These are phyloP conservation scores for Tokudaia tokunoshimensis DNA, from an alignment of 2,797 vertebrate species.

Conservation along the genomic window DNA sequence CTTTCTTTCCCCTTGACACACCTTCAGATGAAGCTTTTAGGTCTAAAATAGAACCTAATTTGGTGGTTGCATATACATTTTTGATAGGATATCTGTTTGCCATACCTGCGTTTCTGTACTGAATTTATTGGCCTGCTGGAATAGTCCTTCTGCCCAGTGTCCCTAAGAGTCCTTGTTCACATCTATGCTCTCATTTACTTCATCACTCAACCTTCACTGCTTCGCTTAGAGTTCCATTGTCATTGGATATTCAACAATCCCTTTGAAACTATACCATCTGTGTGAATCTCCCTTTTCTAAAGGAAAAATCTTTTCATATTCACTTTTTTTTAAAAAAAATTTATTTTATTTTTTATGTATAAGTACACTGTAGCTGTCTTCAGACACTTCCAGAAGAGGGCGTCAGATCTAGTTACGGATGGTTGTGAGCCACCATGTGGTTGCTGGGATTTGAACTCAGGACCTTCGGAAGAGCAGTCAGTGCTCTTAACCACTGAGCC, in stretches of 20 bases:
- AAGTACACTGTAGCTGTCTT: too few species aligned
- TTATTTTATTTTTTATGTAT: too few species aligned
- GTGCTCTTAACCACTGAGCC: too few species aligned
- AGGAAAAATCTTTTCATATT: constrained; percentile 48
- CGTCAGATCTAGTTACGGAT: too few species aligned
- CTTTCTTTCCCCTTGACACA: constrained; percentile 35
- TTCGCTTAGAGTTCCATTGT: constrained; percentile 3
- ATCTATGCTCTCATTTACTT: constrained; percentile 17
- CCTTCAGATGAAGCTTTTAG: background rate
- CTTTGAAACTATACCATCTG: constrained; percentile 6
- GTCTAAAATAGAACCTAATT: constrained; percentile 19
- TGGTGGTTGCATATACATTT: constrained; percentile 11
- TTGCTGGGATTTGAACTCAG: too few species aligned
- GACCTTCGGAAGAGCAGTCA: too few species aligned
- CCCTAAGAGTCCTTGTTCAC: background rate
- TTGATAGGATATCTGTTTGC: background rate
- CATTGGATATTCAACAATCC: constrained; percentile 30
- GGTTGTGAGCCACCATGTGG: too few species aligned
- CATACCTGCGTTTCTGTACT: constrained; percentile 19
- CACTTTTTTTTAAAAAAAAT: too few species aligned
- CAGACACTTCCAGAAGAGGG: too few species aligned
- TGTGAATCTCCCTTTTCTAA: constrained; percentile 59
- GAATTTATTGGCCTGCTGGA: background rate
- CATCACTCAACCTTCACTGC: constrained; percentile 6
- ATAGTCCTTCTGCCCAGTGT: background rate